These are phyloP conservation scores for Nomada flava DNA, from an alignment of 2,888 invertebrate species.

Conservation along the genomic window DNA sequence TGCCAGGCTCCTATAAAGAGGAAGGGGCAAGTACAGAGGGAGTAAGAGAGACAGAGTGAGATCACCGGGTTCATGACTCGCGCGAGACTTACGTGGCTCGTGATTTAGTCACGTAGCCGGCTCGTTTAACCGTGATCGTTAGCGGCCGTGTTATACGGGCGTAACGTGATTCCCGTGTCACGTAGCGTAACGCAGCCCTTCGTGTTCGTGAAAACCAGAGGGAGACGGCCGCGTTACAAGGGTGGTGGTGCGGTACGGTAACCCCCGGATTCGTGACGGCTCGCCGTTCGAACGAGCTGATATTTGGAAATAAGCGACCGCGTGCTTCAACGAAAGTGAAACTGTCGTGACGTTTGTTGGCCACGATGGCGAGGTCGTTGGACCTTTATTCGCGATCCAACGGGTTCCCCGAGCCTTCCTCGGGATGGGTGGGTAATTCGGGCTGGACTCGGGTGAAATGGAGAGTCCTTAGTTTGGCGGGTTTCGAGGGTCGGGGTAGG, in stretches of 20 bases:
- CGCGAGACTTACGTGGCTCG: constrained; percentile 36
- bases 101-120: constrained; percentile 58
- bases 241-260: not conserved
- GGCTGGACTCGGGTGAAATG: too few species aligned
- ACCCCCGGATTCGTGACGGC: constrained; percentile 20
- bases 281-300: not conserved
- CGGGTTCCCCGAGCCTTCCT: too few species aligned
- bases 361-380: not conserved
- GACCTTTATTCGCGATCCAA: too few species aligned
- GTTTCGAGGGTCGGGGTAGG: too few species aligned
- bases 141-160: constrained; percentile 55
- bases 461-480: too few species aligned
- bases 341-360: constrained; percentile 11
- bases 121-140: constrained; percentile 64
- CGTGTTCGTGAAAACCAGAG: constrained; percentile 40
- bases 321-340: constrained; percentile 17
- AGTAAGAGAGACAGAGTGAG: not conserved
- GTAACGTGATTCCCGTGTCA: constrained; percentile 61
- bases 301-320: constrained; percentile 30
- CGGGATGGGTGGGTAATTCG: too few species aligned
- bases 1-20: not conserved
- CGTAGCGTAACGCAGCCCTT: constrained; percentile 48
- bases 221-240: constrained; percentile 14
- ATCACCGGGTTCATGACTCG: constrained; percentile 33
- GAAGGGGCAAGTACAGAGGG: not conserved